These are phyloP conservation scores for Aurelia sp. DNA, from an alignment of 30 jellyfish, hydroid and myxozoan species.

Conservation along the genomic window DNA sequence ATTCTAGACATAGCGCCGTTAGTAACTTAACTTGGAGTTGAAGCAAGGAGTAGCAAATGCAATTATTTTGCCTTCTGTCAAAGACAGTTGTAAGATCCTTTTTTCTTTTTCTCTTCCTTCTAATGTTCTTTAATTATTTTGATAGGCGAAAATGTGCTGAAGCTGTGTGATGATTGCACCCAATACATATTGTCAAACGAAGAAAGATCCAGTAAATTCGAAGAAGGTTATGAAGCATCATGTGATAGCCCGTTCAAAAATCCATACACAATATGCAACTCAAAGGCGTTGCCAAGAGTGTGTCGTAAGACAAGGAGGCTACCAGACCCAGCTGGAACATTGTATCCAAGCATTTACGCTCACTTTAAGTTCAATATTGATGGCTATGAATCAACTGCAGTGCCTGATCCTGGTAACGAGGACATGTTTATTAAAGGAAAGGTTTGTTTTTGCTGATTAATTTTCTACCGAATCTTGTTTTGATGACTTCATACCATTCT, in stretches of 20 bases:
- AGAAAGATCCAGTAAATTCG: constrained; percentile 18
- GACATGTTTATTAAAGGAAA: constrained; percentile 27
- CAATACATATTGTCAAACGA: constrained; percentile 17
- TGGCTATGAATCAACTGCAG: constrained; percentile 13
- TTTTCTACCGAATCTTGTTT: no score
- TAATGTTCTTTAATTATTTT: no score
- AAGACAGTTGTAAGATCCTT: no score
- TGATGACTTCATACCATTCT: no score
- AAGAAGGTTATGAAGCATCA: constrained; percentile 38
- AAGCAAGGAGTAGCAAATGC: no score
- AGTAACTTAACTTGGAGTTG: no score
- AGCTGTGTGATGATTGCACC: constrained; percentile 9
- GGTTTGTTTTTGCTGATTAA: not conserved
- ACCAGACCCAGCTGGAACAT: constrained; percentile 12
- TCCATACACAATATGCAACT: constrained; percentile 23
- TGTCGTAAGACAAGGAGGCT: constrained; percentile 3
- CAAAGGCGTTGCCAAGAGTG: constrained; percentile 8
- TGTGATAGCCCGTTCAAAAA: constrained; percentile 1
- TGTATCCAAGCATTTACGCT: constrained; percentile 33
- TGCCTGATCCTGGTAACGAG: constrained; percentile 25
- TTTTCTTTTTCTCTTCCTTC: no score
- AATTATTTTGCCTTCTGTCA: no score
- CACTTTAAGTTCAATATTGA: constrained; percentile 6
- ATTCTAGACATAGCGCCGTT: no score
- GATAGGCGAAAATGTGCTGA: constrained; percentile 26